Evolutionary conservation across 2,888 invertebrate species (phyloP).

Genomic region (Phaonia tiefii): DNA sequence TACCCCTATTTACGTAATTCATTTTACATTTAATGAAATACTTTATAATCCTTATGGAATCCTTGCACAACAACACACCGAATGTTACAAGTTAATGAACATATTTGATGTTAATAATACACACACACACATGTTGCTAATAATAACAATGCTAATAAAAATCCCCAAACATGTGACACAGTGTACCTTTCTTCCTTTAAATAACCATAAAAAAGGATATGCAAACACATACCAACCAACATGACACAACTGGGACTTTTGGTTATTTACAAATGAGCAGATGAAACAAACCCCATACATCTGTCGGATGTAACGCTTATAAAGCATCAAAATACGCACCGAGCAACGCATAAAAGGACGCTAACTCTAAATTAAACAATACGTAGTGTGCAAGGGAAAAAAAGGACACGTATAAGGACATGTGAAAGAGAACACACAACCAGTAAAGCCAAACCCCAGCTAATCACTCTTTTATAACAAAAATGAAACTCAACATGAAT

Average conservation of each 20-base stretch:
- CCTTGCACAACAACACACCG: conserved; percentile 35
- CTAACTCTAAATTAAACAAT: conserved; percentile 9
- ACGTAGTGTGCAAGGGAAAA: neutral
- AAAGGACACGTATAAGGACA: conserved; percentile 10
- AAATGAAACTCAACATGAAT: conserved; percentile 61
- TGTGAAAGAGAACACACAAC: conserved; percentile 11
- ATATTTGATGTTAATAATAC: neutral
- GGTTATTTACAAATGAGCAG: conserved; percentile 36
- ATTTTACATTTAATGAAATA: conserved; percentile 27
- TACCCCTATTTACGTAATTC: too few relatives aligned
- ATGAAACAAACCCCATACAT: neutral
- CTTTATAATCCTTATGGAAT: neutral
- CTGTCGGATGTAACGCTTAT: neutral
- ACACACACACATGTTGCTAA: too few relatives aligned
- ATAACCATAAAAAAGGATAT: conserved; percentile 47
- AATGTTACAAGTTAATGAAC: conserved; percentile 13
- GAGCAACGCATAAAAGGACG: neutral
- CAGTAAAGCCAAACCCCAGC: conserved; percentile 33
- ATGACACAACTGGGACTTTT: conserved; percentile 54
- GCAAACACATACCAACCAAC: conserved; percentile 27
- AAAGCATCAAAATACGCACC: neutral
- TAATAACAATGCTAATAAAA: conserved; percentile 59
- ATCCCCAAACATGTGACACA: conserved; percentile 65
- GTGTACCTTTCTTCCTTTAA: conserved; percentile 29
- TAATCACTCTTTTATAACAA: conserved; percentile 63